phyloP scores from a whole-genome alignment of 2,113 vertebrate genomes.

The Stercorarius parasiticus region DNA sequence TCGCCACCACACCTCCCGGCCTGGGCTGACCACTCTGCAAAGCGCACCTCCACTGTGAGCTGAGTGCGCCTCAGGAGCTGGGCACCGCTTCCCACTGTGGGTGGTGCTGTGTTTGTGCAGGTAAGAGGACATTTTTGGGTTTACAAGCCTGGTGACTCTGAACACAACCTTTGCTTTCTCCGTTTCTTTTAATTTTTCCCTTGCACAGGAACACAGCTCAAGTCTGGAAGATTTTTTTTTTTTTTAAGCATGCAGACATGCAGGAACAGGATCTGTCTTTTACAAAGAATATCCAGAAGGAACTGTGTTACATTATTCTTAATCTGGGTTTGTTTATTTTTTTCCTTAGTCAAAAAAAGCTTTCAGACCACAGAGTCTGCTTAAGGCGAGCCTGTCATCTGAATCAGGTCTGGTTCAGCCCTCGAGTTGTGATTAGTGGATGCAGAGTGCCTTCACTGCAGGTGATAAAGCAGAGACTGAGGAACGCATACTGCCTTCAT shows the following conservation, averaged over 20 bases:
- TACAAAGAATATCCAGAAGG: not conserved
- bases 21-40: not conserved
- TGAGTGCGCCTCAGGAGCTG: not conserved
- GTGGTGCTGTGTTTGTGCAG: conserved; percentile 13
- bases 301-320: not conserved
- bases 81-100: not conserved
- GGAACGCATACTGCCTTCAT: not conserved
- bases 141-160: not conserved
- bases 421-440: rapidly evolving
- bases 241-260: not conserved
- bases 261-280: not conserved
- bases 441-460: not conserved
- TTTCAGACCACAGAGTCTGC: not conserved
- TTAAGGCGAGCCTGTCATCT: not conserved
- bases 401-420: not conserved
- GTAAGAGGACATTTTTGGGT: not conserved
- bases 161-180: not conserved
- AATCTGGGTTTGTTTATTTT: not conserved
- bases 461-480: not conserved
- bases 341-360: not conserved
- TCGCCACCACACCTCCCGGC: not conserved
- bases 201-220: not conserved
- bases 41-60: not conserved
- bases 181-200: not conserved
- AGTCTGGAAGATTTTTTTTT: not conserved